These are phyloP conservation scores for Ceramica pisi DNA, from an alignment of 2,888 invertebrate genomes.

Conservation along the genomic window DNA sequence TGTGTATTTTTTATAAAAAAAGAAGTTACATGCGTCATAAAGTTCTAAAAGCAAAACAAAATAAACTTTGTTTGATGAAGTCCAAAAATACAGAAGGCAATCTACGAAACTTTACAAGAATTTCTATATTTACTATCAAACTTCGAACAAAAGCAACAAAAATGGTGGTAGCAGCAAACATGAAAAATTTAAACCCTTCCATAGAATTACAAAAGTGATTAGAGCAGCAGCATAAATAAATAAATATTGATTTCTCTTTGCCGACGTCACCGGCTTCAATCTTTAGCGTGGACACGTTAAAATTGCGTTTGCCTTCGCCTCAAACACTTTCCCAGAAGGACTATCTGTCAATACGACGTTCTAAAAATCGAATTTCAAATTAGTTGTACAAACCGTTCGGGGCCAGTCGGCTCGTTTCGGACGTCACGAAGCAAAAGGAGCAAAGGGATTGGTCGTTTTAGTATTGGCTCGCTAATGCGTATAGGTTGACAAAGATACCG, in stretches of 20 bases:
- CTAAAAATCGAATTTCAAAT: conserved; percentile 76
- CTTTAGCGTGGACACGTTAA: conserved; percentile 82
- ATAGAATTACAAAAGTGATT: conserved; percentile 83
- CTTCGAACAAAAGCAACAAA: conserved; percentile 67
- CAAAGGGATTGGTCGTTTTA: conserved; percentile 70
- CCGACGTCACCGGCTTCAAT: conserved; percentile 64
- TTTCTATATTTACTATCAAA: conserved; percentile 69
- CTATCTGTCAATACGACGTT: conserved; percentile 78
- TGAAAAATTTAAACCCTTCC: conserved; percentile 73
- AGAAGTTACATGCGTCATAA: background rate
- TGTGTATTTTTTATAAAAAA: background rate
- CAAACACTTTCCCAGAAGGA: conserved; percentile 83
- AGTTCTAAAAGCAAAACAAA: conserved; percentile 23
- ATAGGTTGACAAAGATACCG: conserved; percentile 75
- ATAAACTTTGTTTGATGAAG: conserved; percentile 21
- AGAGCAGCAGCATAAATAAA: conserved; percentile 74
- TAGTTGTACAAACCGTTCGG: conserved; percentile 74
- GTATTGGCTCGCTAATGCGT: conserved; percentile 77
- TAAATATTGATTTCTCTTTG: conserved; percentile 78
- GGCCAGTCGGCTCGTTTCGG: conserved; percentile 61
- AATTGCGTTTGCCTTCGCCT: conserved; percentile 73
- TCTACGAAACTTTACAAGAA: conserved; percentile 56
- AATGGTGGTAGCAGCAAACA: conserved; percentile 76
- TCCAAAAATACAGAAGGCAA: conserved; percentile 52
- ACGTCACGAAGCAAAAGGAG: conserved; percentile 77